Evolutionary conservation across 2,797 vertebrate species (phyloP), one percentile per base, ranked within the genome.

Genomic region (Anniella stebbinsi): DNA sequence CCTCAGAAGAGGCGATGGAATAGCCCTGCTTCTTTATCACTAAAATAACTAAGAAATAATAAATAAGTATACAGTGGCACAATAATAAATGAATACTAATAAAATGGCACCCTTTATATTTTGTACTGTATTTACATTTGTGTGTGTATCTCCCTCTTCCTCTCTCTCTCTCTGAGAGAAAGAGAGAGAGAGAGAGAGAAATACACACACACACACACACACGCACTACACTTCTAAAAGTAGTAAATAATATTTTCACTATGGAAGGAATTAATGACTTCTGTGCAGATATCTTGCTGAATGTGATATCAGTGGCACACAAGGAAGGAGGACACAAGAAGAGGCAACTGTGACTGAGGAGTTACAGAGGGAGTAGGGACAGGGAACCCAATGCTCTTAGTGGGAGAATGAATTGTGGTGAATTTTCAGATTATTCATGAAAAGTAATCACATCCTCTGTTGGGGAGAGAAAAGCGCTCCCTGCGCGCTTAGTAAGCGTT

Each of bases 31-130:
- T 63, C 21, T 21, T 63, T 70, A 73, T 36, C 28, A 7, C 28
- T 48, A 30, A 51, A 51, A 84, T 51, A 51, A 70, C 66, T 30
- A 51, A 67, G 51, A 54, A 54, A 54, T 54, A 54, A 54, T 54
- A 54, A 54, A 11, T 54, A 54, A 54, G 15, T 28, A n/a, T 84
- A 10, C 18, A 21, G 21, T 48, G 18, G 2, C 82, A 69, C 41
- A n/a, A 72, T 72, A 51, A 51, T 75, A 60, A 75, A 60, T 38
- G 28, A 75, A 75, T 57, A 60, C 25, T 7, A 30, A 60, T 54
- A 80, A 38, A 86, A 86, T 86, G 84, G n/a, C 60, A n/a, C n/a
- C n/a, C n/a, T n/a, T n/a, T 51, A n/a, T 87, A 45, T 75, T 63
- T 41, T 28, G 54, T 17, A 38, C 28, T 76, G 13, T 75, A 60